Base-by-base conservation (phyloP, 2,113 vertebrate genomes). In the Erythrolamprus reginae region DNA sequence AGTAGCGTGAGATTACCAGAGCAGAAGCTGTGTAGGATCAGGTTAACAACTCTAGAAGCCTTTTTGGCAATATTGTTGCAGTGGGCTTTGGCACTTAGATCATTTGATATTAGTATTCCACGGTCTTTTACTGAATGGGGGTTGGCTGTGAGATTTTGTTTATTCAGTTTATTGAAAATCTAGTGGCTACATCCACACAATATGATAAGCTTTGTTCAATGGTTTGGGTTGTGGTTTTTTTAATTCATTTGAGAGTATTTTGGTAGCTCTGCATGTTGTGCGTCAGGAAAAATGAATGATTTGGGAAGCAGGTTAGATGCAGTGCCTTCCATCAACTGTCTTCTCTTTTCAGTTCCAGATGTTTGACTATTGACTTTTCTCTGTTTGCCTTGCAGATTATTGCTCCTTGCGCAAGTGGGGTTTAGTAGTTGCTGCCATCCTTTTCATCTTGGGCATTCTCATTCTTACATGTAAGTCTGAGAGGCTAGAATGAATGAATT, bases 381-480 rank as follows among this genome's bases (percentile, higher is more conserved):
- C 7, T 4, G 6, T 42, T 91, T 17, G 33, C 12, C 1, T 56
- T 82, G 19, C 61, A 26, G 96, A 96, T 1, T 92, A 93, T 10
- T 0, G 2, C 24, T 93, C 95, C 2, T 94, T 96, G 50, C 93
- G 95, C 91, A 95, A 92, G 19, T 93, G 90, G 85, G 96, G 96
- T 2, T 93, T 96, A 33, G 17, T 96, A 83, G 95, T 95, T 0
- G 95, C 96, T 0, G 96, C 96, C 0, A 89, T 96, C 47, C 91
- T 96, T 6, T 96, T 96, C 89, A 94, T 96, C 85, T 94, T 92
- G 0, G 96, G 96, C 89, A 96, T 96, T 2, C 10, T 95, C 90
- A 96, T 96, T 88, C 95, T 96, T 61, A 95, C 96, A 33, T 96
- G 96, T 96, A 90, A 96, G 96, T n/a, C 33, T 0, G 47, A 84